Evolutionary conservation across 2,113 vertebrate genomes (phyloP), one percentile per base, ranked within the genome.

Genomic region (Caranx ignobilis): DNA sequence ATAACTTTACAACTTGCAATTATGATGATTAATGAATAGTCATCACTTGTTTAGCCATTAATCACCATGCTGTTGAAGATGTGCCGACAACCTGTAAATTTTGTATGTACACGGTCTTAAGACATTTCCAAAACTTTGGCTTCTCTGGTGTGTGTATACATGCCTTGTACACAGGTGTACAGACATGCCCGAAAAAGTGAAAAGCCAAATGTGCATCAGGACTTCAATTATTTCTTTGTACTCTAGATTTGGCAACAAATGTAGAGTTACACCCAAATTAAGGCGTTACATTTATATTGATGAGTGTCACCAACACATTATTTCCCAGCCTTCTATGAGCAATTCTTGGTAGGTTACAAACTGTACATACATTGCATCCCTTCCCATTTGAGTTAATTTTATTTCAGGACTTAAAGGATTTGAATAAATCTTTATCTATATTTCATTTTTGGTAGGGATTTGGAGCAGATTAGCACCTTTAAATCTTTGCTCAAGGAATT

Each of bases 381-480:
- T 31, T 1, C n/a, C 9, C 11, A 26, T 66, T 11, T 6, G 26
- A 26, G 26, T 26, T 68, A 21, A 48, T 50, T 35, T 68, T 15
- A 15, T 68, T 60, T 67, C 3, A 5, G 39, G 39, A 31, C 11
- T 47, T 74, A 47, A 60, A 54, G 2, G 37, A 73, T 68, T 47
- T 60, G 45, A 61, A 37, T 16, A 61, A 71, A 73, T 45, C 37
- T 35, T 75, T 43, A 37, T 35, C 9, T 75, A 67, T 72, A n/a
- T 52, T 70, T 70, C 0, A 18, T 8, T 43, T 72, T 65, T 47
- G 48, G 59, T 63, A 0, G 5, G 16, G 16, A 74, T 56, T 75
- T 65, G 54, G 55, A 67, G 39, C 64, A 67, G 62, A 75, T 77
- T 32, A 67, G 18, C 26, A n/a, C 13, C 43, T 41, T 41, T 4